Evolutionary conservation across 2,797 vertebrate species (phyloP).

Genomic region (Malurus leucopterus): DNA sequence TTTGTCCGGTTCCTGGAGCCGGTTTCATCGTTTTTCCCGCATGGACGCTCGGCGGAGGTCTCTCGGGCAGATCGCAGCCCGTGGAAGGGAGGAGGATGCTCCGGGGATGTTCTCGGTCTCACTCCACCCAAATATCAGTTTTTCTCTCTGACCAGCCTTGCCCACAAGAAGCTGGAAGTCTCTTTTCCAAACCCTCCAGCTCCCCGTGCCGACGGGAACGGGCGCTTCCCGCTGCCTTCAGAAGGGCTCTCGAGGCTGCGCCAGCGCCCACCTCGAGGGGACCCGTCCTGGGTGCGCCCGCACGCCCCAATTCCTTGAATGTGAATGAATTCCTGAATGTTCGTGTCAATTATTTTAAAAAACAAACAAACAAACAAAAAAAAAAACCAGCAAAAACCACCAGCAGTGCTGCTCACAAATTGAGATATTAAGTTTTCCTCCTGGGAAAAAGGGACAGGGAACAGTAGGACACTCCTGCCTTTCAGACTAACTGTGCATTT

Average conservation of each 20-base stretch:
- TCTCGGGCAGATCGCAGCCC: accelerated
- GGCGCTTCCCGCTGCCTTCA: neutral
- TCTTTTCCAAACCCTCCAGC: neutral
- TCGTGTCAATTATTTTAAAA: neutral
- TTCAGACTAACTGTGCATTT: neutral
- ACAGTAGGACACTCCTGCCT: neutral
- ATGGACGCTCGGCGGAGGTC: neutral
- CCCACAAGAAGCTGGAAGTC: neutral
- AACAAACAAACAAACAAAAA: too few species aligned
- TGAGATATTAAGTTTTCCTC: neutral
- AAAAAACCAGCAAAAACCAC: too few species aligned
- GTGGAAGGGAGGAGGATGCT: too few species aligned
- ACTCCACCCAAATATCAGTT: neutral
- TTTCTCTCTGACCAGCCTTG: neutral
- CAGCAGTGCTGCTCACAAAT: neutral
- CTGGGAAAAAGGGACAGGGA: neutral
- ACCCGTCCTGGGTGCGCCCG: accelerated
- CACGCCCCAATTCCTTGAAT: neutral
- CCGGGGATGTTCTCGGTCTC: accelerated
- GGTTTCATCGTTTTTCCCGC: neutral
- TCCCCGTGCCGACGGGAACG: accelerated
- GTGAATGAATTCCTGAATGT: neutral
- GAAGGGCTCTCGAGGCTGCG: neutral
- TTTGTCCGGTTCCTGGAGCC: neutral
- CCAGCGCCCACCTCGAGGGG: neutral